A percentile compares a stretch with the other conserved stretches of the same genome.
Evolutionary conservation across 2,797 vertebrate genomes (phyloP).

Genomic region (Etheostoma perlongum): DNA sequence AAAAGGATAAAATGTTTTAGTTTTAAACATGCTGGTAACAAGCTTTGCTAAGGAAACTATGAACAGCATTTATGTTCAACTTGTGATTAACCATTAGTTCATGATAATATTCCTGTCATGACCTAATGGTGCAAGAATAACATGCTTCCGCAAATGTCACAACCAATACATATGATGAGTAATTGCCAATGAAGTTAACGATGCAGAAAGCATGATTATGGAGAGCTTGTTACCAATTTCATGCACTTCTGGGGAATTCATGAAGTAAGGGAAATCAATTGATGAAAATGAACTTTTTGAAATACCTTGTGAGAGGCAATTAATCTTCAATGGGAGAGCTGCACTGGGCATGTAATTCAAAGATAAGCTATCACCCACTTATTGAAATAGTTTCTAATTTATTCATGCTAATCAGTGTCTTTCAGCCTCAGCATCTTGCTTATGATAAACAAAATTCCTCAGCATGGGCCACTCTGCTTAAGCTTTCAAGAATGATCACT

Average conservation of each 20-base stretch:
- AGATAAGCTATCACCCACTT: slow-evolving; percentile 80
- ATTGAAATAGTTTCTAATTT: slow-evolving; percentile 78
- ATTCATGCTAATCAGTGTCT: slow-evolving; percentile 80
- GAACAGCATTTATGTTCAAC: slow-evolving; percentile 40
- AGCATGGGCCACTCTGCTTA: slow-evolving; percentile 44
- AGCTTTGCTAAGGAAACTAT: slow-evolving; percentile 6
- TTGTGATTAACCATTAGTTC: slow-evolving; percentile 64
- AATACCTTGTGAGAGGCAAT: slow-evolving; percentile 80
- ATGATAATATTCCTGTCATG: slow-evolving; percentile 71
- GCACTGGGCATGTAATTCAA: slow-evolving; percentile 78
- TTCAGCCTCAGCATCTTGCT: slow-evolving; percentile 70
- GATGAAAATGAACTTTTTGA: slow-evolving; percentile 81
- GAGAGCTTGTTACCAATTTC: slow-evolving; percentile 75
- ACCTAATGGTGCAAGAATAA: slow-evolving; percentile 78
- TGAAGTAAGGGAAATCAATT: slow-evolving; percentile 79
- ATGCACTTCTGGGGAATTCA: slow-evolving; percentile 72
- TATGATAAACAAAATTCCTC: slow-evolving; percentile 73
- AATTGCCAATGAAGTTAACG: slow-evolving; percentile 73
- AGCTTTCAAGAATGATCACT: slow-evolving; percentile 50
- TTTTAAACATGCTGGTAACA: background rate
- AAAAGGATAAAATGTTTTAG: background rate
- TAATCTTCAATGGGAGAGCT: slow-evolving; percentile 76
- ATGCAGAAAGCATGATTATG: slow-evolving; percentile 74
- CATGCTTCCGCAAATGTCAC: slow-evolving; percentile 76
- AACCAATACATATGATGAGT: slow-evolving; percentile 69